phyloP scores from a whole-genome alignment of 2,888 invertebrate genomes.

The Synanthedon vespiformis region DNA sequence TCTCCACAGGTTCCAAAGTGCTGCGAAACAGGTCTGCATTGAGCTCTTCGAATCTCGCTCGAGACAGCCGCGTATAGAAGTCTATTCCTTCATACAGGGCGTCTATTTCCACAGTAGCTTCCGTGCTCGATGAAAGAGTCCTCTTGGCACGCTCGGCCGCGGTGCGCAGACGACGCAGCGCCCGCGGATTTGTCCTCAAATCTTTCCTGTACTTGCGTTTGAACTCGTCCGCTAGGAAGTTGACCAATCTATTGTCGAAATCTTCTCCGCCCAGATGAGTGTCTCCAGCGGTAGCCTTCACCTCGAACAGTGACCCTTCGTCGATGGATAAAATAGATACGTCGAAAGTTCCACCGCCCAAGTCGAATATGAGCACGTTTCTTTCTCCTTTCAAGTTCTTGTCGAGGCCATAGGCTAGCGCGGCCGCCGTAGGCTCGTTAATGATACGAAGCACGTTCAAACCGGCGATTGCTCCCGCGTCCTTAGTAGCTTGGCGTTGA shows the following conservation, averaged over 20 bases:
- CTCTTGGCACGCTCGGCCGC: constrained; percentile 84
- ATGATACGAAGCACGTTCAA: constrained; percentile 86
- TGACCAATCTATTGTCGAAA: constrained; percentile 74
- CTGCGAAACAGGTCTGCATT: constrained; percentile 78
- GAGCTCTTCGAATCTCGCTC: constrained; percentile 82
- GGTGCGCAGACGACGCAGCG: constrained; percentile 77
- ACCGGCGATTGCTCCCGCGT: constrained; percentile 82
- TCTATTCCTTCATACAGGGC: constrained; percentile 80
- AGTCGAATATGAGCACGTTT: constrained; percentile 75
- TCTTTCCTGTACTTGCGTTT: constrained; percentile 79
- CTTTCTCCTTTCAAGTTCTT: constrained; percentile 75
- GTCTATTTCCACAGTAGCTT: constrained; percentile 81
- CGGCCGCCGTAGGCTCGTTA: constrained; percentile 84
- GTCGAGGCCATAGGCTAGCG: constrained; percentile 78
- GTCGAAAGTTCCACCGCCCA: constrained; percentile 80
- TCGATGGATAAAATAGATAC: constrained; percentile 87
- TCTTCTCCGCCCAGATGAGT: constrained; percentile 86
- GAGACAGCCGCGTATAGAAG: constrained; percentile 75
- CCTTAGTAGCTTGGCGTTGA: constrained; percentile 83
- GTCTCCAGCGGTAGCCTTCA: constrained; percentile 85
- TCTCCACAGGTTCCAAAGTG: constrained; percentile 82
- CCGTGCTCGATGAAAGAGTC: constrained; percentile 80
- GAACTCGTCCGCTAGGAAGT: constrained; percentile 77
- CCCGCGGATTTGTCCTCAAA: constrained; percentile 73
- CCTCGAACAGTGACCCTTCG: constrained; percentile 81